Evolutionary conservation across 2,113 vertebrate genomes (phyloP).

Genomic region (Centropus bengalensis): DNA sequence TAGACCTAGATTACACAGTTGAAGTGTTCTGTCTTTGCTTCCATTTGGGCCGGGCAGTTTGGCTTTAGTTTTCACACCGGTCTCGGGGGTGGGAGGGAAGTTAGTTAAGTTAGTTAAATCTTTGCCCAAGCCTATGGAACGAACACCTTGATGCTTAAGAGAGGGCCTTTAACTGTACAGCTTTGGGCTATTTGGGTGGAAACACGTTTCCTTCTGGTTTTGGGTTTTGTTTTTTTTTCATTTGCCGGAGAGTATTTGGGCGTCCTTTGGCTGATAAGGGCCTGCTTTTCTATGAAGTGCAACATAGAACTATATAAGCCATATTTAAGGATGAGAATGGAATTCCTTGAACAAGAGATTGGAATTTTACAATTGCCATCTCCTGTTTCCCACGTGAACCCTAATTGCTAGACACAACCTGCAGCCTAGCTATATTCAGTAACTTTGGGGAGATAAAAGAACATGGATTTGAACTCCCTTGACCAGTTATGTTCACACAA

Average conservation of each 20-base stretch:
- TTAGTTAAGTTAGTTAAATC: background rate
- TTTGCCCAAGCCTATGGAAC: background rate
- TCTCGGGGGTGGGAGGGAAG: no score
- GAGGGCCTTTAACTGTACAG: background rate
- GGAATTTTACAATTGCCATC: background rate
- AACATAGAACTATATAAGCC: no score
- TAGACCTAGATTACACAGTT: background rate
- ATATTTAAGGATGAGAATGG: no score
- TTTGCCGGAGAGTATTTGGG: background rate
- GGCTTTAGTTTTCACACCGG: background rate
- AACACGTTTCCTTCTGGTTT: background rate
- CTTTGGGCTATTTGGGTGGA: background rate
- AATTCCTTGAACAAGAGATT: background rate
- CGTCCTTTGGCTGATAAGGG: background rate
- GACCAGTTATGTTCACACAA: background rate
- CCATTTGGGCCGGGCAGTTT: background rate
- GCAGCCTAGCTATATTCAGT: background rate
- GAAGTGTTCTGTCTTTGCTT: background rate
- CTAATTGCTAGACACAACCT: background rate
- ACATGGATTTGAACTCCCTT: background rate
- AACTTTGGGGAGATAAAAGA: background rate
- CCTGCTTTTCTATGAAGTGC: no score
- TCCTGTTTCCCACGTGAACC: background rate
- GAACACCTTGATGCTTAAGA: background rate
- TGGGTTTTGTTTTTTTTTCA: background rate